Conservation (phyloP, 2,113 vertebrate species). For the Amphilophus citrinellus region DNA sequence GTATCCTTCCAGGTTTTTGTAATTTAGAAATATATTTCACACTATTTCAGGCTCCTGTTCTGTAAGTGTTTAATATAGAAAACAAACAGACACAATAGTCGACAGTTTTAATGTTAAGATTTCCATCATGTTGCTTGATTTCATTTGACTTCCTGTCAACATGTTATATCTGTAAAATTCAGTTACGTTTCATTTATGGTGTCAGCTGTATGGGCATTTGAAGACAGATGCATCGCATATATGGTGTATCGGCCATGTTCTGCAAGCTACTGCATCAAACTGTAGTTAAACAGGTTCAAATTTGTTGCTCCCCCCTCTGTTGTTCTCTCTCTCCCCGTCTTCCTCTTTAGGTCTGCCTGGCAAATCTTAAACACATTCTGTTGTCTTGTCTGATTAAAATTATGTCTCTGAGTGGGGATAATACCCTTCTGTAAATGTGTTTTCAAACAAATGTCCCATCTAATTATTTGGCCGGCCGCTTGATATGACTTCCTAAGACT, state of each 20-base stretch:
- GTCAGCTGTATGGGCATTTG: background rate
- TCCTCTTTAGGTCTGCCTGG: slow-evolving; percentile 54
- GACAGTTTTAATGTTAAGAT: slow-evolving; percentile 8
- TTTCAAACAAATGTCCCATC: slow-evolving; percentile 75
- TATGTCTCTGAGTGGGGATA: slow-evolving; percentile 58
- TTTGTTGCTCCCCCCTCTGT: background rate
- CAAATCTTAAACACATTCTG: slow-evolving; percentile 66
- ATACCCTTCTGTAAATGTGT: slow-evolving; percentile 76
- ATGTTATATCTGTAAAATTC: slow-evolving; percentile 31
- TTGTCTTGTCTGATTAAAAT: slow-evolving; percentile 65
- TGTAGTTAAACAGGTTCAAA: slow-evolving; percentile 27
- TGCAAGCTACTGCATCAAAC: slow-evolving; percentile 3
- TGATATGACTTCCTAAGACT: slow-evolving; percentile 61
- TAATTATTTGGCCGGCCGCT: slow-evolving; percentile 72
- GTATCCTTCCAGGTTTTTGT: background rate
- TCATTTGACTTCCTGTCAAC: slow-evolving; percentile 25
- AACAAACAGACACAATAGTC: background rate
- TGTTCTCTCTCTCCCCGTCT: slow-evolving; percentile 26
- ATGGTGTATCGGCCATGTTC: slow-evolving; percentile 29
- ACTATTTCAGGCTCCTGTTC: background rate
- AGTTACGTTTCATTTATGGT: slow-evolving; percentile 25
- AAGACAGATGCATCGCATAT: slow-evolving; percentile 9
- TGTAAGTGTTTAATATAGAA: background rate
- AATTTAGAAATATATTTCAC: background rate
- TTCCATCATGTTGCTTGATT: slow-evolving; percentile 1